Evolutionary conservation across 2,113 vertebrate species (phyloP).

Genomic region (Aegotheles bennettii): DNA sequence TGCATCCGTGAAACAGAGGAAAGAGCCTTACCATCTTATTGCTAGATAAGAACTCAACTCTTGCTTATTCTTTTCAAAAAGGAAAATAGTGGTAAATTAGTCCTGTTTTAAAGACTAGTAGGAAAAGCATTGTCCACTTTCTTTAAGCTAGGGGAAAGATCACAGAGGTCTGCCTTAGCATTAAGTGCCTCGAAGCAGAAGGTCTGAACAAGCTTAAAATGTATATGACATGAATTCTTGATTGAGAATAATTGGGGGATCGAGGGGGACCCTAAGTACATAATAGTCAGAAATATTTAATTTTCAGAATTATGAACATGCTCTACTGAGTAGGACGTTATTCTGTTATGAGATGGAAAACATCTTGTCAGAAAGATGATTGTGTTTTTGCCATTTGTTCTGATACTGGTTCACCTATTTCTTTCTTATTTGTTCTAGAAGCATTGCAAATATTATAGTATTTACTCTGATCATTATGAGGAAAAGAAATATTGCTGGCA

Average conservation of each 20-base stretch:
- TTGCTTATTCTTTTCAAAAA: neutral
- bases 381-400: neutral
- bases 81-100: neutral
- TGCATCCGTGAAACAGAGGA: neutral
- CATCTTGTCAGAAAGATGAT: neutral
- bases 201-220: neutral
- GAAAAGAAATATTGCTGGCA: neutral
- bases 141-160: neutral
- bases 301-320: neutral
- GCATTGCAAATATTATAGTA: neutral
- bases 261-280: neutral
- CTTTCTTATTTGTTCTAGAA: neutral
- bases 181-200: neutral
- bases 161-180: rapidly evolving
- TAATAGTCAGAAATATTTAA: neutral
- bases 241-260: neutral
- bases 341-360: neutral
- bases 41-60: neutral
- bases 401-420: neutral
- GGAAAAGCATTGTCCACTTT: neutral
- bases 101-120: neutral
- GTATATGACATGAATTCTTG: neutral
- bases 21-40: neutral
- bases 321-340: neutral
- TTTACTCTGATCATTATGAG: neutral